A percentile compares a stretch with the other conserved stretches of the same genome.
phyloP scores from a whole-genome alignment of 2,113 vertebrate species.

The Engraulis encrasicolus region DNA sequence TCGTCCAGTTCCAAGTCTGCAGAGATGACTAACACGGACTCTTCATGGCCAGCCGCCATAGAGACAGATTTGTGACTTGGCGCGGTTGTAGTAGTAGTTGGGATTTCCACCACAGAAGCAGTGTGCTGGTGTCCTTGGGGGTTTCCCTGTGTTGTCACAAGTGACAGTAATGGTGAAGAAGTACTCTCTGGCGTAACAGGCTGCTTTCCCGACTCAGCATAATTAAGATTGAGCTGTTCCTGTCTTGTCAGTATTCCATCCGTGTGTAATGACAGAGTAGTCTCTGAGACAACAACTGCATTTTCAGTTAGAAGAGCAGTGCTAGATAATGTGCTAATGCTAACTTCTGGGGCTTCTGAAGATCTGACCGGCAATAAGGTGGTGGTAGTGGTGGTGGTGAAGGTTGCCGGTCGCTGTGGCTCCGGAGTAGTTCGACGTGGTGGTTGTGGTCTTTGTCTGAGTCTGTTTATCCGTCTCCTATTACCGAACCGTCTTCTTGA shows the following conservation, averaged over 20 bases:
- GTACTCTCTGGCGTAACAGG: conserved; percentile 16
- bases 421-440: conserved; percentile 40
- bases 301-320: conserved; percentile 19
- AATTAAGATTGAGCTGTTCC: not conserved
- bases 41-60: conserved; percentile 29
- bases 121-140: conserved; percentile 22
- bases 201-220: not conserved
- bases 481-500: conserved; percentile 76
- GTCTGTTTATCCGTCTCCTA: conserved; percentile 76
- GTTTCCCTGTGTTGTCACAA: conserved; percentile 28
- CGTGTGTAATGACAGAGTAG: not conserved
- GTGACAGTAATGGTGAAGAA: conserved; percentile 9
- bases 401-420: conserved; percentile 30
- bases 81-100: conserved; percentile 26
- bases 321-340: conserved; percentile 11
- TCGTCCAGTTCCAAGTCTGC: conserved; percentile 36
- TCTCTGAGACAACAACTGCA: conserved; percentile 29
- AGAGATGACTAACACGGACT: conserved; percentile 23
- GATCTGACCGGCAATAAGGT: conserved; percentile 23
- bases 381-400: conserved; percentile 19
- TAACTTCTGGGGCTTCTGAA: not conserved
- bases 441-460: conserved; percentile 61
- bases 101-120: conserved; percentile 18
- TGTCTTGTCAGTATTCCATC: conserved; percentile 20
- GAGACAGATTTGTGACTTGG: conserved; percentile 17